Conservation (phyloP, 1,140 invertebrate genomes). For the Neodiprion fabricii region DNA sequence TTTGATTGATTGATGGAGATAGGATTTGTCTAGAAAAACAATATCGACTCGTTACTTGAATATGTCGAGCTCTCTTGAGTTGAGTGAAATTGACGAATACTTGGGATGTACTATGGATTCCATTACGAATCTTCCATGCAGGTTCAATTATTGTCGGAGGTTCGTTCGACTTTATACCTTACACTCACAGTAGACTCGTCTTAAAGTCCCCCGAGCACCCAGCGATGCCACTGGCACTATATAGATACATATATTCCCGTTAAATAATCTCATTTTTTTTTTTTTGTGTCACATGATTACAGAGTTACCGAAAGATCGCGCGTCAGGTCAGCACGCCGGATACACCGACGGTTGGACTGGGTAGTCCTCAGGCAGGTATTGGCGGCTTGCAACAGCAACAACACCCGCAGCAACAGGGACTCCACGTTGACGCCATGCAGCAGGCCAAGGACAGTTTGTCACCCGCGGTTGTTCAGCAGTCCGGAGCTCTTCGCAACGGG, state of each 20-base stretch:
- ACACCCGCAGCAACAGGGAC: conserved; percentile 36
- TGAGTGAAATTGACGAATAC: no score
- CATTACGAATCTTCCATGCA: no score
- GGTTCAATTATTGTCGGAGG: no score
- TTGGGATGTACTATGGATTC: no score
- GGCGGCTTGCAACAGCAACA: conserved; percentile 52
- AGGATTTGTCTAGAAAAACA: no score
- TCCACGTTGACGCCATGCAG: conserved; percentile 59
- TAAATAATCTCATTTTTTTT: not conserved
- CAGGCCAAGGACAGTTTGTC: conserved; percentile 59
- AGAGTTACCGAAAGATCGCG: conserved; percentile 60
- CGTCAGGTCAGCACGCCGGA: conserved; percentile 60
- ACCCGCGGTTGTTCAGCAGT: conserved; percentile 53
- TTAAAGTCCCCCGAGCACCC: no score
- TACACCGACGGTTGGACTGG: conserved; percentile 55
- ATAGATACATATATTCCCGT: not conserved
- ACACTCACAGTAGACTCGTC: no score
- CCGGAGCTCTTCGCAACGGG: conserved; percentile 55
- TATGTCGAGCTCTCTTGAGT: no score
- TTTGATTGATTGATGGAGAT: no score
- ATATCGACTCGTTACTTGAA: no score
- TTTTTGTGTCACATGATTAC: conserved; percentile 29
- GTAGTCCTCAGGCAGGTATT: conserved; percentile 57
- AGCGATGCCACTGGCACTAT: no score
- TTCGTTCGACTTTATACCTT: no score